Conservation (phyloP, 2,797 vertebrate genomes). For the Halcyon chelicuti region DNA sequence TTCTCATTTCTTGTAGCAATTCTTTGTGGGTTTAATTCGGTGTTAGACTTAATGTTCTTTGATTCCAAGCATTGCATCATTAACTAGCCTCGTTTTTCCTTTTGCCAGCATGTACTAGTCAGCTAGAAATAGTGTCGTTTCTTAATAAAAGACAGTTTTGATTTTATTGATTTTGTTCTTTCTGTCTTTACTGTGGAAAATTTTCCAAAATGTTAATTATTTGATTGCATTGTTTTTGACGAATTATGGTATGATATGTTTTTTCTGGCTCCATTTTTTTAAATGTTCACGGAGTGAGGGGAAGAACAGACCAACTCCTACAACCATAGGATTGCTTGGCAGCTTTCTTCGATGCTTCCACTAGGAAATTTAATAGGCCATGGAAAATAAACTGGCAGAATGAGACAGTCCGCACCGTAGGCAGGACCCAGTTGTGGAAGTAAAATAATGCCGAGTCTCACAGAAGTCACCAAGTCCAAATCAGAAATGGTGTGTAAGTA, state of each 20-base stretch:
- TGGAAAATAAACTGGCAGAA: constrained; percentile 14
- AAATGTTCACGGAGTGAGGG: neutral
- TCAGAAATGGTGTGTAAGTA: neutral
- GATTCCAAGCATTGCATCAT: constrained; percentile 37
- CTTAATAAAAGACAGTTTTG: constrained; percentile 14
- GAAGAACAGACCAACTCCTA: neutral
- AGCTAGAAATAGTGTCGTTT: constrained; percentile 30
- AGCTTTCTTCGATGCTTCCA: neutral
- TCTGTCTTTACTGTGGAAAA: neutral
- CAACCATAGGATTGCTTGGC: neutral
- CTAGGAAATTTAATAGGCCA: neutral
- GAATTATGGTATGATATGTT: neutral
- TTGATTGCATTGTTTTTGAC: neutral
- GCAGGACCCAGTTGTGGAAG: neutral
- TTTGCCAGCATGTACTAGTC: constrained; percentile 15
- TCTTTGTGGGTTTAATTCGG: neutral
- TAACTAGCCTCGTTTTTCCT: neutral
- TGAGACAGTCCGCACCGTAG: neutral
- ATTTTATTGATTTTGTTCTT: constrained; percentile 4
- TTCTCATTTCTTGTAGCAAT: constrained; percentile 7
- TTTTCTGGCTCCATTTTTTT: neutral
- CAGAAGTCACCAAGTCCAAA: neutral
- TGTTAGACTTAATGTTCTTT: constrained; percentile 37
- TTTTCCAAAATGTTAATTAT: neutral
- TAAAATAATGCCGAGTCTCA: neutral